Conservation (phyloP, 2,888 invertebrate species). For the Geophilus truncorum region DNA sequence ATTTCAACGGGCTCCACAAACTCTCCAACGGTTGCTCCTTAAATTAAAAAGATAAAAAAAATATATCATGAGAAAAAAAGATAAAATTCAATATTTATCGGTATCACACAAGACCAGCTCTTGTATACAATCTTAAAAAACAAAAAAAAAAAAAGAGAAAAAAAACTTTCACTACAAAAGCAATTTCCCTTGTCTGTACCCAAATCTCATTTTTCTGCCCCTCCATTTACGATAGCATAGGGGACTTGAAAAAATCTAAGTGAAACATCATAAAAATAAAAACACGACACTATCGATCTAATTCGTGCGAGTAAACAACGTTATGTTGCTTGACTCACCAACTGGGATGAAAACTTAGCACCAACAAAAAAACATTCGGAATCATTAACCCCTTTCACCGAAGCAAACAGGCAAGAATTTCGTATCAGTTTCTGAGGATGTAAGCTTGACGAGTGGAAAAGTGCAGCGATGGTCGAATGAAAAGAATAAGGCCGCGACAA, state of each 20-base stretch:
- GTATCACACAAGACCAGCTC: neutral
- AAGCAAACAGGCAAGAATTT: neutral
- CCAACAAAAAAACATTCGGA: neutral
- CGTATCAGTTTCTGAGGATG: neutral
- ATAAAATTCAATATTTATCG: neutral
- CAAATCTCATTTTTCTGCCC: neutral
- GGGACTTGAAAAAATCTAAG: neutral
- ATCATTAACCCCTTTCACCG: conserved; percentile 9
- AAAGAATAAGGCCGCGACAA: neutral
- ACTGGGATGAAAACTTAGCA: neutral
- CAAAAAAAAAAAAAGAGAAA: neutral
- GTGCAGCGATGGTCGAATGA: neutral
- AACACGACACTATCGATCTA: conserved; percentile 12
- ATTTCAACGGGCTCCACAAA: conserved; percentile 87
- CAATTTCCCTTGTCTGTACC: neutral
- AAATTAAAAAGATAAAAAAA: neutral
- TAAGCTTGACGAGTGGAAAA: neutral
- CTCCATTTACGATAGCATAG: neutral
- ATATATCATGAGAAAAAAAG: too few species aligned
- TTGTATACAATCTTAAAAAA: too few species aligned
- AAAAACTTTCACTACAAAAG: neutral
- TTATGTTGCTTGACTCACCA: neutral
- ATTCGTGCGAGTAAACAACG: conserved; percentile 1
- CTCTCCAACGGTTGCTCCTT: conserved; percentile 85
- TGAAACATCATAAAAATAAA: conserved; percentile 22